Evolutionary conservation across 2,888 invertebrate species (phyloP).

Genomic region (Bruchidius siliquastri): DNA sequence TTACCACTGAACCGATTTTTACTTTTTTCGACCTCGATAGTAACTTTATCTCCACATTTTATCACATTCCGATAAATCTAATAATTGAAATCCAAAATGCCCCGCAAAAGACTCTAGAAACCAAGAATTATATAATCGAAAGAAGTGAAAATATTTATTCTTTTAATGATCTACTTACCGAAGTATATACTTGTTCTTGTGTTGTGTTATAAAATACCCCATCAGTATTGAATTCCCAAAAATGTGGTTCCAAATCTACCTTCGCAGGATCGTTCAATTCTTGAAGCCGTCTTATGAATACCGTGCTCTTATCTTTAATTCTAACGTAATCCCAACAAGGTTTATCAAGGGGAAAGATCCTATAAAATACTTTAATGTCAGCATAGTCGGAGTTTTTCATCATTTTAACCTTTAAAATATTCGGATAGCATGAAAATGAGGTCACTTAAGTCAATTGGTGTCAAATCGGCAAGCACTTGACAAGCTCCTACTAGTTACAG

Average conservation of each 20-base stretch:
- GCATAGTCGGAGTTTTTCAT: neutral
- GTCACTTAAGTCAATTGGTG: neutral
- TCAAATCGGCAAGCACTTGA: neutral
- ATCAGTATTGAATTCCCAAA: conserved; percentile 44
- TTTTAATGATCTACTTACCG: conserved; percentile 36
- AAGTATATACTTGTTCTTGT: conserved; percentile 41
- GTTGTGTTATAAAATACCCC: conserved; percentile 42
- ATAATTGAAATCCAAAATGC: too few relatives aligned
- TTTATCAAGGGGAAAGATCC: conserved; percentile 35
- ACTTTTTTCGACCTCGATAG: too few relatives aligned
- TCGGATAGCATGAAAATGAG: neutral
- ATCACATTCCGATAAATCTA: too few relatives aligned
- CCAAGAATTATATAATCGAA: too few relatives aligned
- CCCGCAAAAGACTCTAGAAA: too few relatives aligned
- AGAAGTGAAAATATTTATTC: too few relatives aligned
- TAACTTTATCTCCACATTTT: too few relatives aligned
- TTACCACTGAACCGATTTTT: too few relatives aligned
- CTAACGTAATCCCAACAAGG: conserved; percentile 36
- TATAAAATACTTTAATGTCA: conserved; percentile 33
- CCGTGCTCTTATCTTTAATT: conserved; percentile 38
- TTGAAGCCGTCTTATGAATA: conserved; percentile 43
- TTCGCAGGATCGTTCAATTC: conserved; percentile 28
- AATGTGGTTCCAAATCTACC: conserved; percentile 31
- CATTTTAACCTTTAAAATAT: neutral
- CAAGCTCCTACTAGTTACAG: neutral